phyloP scores from a whole-genome alignment of 64 coral and sea anemone species.

The Actinia tenebrosa region DNA sequence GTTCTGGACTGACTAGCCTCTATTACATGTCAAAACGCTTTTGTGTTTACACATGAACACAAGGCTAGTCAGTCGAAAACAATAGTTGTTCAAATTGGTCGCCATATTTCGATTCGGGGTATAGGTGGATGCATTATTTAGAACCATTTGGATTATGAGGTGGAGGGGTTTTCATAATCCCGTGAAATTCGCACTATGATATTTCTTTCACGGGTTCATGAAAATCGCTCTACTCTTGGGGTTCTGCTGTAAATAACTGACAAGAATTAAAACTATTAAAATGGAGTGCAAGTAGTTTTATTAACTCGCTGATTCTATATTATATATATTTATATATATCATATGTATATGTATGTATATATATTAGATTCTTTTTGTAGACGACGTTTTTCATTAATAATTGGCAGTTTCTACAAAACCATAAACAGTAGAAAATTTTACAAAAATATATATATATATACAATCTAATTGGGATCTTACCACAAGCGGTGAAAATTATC shows the following conservation, averaged over 20 bases:
- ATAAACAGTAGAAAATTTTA: constrained; percentile 72
- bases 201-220: too few relatives aligned
- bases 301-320: constrained; percentile 34
- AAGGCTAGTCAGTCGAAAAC: too few relatives aligned
- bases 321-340: constrained; percentile 44
- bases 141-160: too few relatives aligned
- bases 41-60: too few relatives aligned
- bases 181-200: too few relatives aligned
- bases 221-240: too few relatives aligned
- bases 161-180: too few relatives aligned
- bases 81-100: too few relatives aligned
- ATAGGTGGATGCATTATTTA: too few relatives aligned
- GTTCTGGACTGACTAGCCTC: too few relatives aligned
- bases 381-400: constrained; percentile 44
- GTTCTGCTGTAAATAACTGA: not conserved
- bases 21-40: too few relatives aligned
- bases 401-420: constrained; percentile 60
- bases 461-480: constrained; percentile 23
- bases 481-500: constrained; percentile 1
- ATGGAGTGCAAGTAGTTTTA: constrained; percentile 14
- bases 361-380: constrained; percentile 63
- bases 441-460: constrained; percentile 70
- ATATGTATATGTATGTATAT: constrained; percentile 49
- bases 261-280: not conserved
- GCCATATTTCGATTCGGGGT: too few relatives aligned